Base-by-base conservation (phyloP, 2,797 vertebrate species). In the Smutsia gigantea region DNA sequence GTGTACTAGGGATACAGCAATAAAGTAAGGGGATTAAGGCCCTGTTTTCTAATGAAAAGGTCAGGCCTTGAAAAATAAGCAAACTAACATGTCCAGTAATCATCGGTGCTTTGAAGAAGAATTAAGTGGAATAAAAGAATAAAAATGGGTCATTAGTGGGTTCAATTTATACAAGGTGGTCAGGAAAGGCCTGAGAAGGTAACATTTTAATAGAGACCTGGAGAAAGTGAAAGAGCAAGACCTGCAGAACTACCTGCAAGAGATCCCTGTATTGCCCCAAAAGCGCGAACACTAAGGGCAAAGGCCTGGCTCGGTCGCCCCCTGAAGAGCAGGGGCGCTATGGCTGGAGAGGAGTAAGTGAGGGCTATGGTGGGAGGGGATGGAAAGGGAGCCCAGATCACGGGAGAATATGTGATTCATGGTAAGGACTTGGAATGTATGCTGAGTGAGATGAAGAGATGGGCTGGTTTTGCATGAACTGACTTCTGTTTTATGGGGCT, bases 51-150 rank as follows among this genome's bases (percentile, higher is more conserved):
- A 39, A 68, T 49, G 85, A 66, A 82, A 29, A 86, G 89, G 29
- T 78, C 14, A 66, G 34, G 75, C 39, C 42, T 88, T 78, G 39
- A 92, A 74, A 90, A 90, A 82, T 77, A 78, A 94, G 81, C 51
- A 95, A 93, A 89, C 46, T 34, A 84, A 64, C 6, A 25, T 34
- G 14, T 85, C 42, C 61, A 27, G 86, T 61, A 12, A n/a, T 15
- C 18, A 57, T 3, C 19, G n/a, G 4, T 83, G 0, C 25, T 94
- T 94, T 79, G 81, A 75, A 90, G 71, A 95, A 88, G 63, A n/a
- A 79, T 57, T 78, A 78, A 81, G n/a, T 25, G 19, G 11, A 46
- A 7, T 51, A 85, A 69, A 63, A 69, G 42, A 64, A 49, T 74
- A n/a, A 79, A 46, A 72, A 81, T 29, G 31, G 37, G 42, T 53